Conservation (phyloP, 2,888 invertebrate genomes). For the Epicampocera succincta region DNA sequence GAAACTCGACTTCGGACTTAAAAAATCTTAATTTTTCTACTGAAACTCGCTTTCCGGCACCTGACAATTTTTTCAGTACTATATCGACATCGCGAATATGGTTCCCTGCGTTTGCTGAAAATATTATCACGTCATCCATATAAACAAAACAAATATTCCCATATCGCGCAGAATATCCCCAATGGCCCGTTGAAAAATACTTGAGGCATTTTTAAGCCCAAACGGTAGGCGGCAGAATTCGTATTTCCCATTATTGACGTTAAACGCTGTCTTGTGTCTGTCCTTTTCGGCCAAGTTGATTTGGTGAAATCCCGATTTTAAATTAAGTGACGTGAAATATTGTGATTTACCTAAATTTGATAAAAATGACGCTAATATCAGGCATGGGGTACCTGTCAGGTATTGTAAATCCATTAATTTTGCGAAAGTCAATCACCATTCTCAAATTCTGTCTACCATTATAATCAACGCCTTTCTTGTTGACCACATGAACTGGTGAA, state of each 20-base stretch:
- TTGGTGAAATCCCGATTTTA: slow-evolving; percentile 53
- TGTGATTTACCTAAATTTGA: slow-evolving; percentile 35
- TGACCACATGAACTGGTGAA: no score
- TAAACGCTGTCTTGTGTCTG: slow-evolving; percentile 49
- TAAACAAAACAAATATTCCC: slow-evolving; percentile 67
- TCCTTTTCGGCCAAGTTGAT: slow-evolving; percentile 32
- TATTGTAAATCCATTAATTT: slow-evolving; percentile 26
- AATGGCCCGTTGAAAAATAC: slow-evolving; percentile 30
- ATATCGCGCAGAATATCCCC: slow-evolving; percentile 69
- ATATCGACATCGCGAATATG: slow-evolving; percentile 47
- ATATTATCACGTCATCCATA: slow-evolving; percentile 66
- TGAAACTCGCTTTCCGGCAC: slow-evolving; percentile 28
- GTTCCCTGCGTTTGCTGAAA: slow-evolving; percentile 20
- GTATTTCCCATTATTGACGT: slow-evolving; percentile 75
- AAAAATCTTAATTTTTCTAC: slow-evolving; percentile 35
- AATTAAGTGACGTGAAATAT: slow-evolving; percentile 35
- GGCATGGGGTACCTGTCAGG: slow-evolving; percentile 22
- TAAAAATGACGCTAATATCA: slow-evolving; percentile 20
- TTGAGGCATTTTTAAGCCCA: slow-evolving; percentile 39
- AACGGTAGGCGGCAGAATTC: slow-evolving; percentile 78
- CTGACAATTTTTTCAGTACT: slow-evolving; percentile 31
- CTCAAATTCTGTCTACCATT: slow-evolving; percentile 9
- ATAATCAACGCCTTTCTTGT: no score
- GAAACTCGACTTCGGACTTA: slow-evolving; percentile 34
- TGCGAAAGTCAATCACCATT: slow-evolving; percentile 23